Evolutionary conservation across 2,888 invertebrate genomes (phyloP).

Genomic region (Cataglyphis altisquamis): DNA sequence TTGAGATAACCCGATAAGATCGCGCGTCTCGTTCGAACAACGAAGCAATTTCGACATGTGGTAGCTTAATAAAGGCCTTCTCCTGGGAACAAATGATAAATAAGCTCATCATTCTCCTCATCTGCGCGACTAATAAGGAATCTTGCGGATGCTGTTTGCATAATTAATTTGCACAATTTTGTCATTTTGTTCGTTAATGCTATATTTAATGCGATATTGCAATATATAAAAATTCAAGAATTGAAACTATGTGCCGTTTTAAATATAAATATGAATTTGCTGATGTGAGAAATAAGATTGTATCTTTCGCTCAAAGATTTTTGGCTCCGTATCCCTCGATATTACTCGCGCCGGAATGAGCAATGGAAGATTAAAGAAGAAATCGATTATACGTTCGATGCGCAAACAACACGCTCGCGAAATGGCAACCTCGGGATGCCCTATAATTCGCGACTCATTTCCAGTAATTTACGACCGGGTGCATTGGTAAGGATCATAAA

Average conservation of each 20-base stretch:
- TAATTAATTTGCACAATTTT: background rate
- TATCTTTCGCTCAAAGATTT: background rate
- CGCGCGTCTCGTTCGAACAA: background rate
- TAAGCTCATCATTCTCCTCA: background rate
- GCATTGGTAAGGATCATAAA: background rate
- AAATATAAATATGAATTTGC: background rate
- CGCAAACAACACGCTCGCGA: background rate
- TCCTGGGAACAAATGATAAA: conserved; percentile 12
- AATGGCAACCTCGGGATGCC: background rate
- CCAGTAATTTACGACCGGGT: conserved; percentile 16
- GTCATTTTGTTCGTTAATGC: conserved; percentile 23
- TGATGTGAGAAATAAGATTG: background rate
- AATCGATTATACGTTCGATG: background rate
- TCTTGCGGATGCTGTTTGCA: background rate
- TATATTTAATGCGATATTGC: background rate
- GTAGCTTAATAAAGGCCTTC: conserved; percentile 10
- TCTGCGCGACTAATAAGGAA: background rate
- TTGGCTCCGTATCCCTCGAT: background rate
- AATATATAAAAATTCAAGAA: background rate
- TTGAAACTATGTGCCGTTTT: background rate
- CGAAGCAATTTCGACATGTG: conserved; percentile 19
- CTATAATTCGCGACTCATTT: conserved; percentile 26
- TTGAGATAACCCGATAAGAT: conserved; percentile 21
- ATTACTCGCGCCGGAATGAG: background rate
- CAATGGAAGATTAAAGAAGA: background rate